These are phyloP conservation scores for Paradoxurus hermaphroditus DNA, from an alignment of 2,113 vertebrate genomes.

Conservation along the genomic window DNA sequence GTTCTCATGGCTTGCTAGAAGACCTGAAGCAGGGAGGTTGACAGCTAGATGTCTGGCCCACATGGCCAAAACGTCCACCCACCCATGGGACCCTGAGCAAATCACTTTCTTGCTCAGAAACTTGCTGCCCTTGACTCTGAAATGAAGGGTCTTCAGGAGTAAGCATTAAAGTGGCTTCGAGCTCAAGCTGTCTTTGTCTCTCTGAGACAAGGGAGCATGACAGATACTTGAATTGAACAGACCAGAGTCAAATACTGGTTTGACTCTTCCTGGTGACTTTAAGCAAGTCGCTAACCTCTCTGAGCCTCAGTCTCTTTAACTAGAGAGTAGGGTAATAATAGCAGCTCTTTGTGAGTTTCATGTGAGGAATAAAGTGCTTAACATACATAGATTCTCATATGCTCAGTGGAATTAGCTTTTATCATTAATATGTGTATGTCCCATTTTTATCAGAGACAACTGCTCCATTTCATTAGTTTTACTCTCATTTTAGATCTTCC, in stretches of 20 bases:
- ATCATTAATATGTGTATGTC: slow-evolving; percentile 1
- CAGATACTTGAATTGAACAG: not conserved
- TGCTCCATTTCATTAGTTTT: not conserved
- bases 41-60: not conserved
- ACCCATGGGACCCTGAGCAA: not conserved
- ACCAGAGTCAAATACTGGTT: not conserved
- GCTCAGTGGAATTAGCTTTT: slow-evolving; percentile 5
- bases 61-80: not conserved
- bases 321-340: not conserved
- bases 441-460: not conserved
- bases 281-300: not conserved
- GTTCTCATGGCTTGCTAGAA: not conserved
- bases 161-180: not conserved
- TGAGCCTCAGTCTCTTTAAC: not conserved
- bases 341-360: not conserved
- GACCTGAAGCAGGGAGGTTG: not conserved
- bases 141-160: not conserved
- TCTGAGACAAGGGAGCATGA: not conserved
- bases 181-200: not conserved
- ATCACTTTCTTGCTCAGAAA: not conserved
- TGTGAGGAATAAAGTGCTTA: not conserved
- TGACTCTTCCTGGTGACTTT: not conserved
- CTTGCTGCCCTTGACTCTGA: not conserved
- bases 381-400: not conserved
- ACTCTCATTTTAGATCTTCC: not conserved